Percentiles rank a stretch among this genome's conserved stretches.
Conservation (phyloP, 2,888 invertebrate species). For the Sericinus montela region DNA sequence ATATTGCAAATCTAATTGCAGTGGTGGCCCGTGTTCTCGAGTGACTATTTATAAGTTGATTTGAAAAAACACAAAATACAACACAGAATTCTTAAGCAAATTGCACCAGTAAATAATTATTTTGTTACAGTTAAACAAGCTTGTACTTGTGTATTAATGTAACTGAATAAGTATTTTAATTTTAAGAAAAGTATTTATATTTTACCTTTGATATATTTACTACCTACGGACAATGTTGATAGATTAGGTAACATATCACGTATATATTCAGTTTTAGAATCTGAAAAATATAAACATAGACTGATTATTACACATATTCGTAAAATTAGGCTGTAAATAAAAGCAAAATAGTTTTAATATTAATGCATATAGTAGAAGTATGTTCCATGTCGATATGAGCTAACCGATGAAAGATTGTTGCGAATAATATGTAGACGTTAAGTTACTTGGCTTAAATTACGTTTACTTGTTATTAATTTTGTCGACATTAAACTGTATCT, state of each 20-base stretch:
- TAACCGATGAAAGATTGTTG: not conserved
- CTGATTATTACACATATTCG: constrained; percentile 61
- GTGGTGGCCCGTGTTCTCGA: too few relatives aligned
- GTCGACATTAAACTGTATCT: not conserved
- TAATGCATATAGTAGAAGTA: constrained; percentile 31
- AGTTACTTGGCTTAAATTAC: constrained; percentile 13
- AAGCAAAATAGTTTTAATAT: constrained; percentile 28
- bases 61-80: too few relatives aligned
- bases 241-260: not conserved
- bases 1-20: too few relatives aligned
- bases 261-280: not conserved
- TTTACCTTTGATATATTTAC: too few relatives aligned
- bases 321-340: constrained; percentile 50
- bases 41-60: too few relatives aligned
- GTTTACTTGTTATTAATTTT: constrained; percentile 5
- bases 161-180: too few relatives aligned
- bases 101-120: too few relatives aligned
- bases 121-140: too few relatives aligned
- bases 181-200: too few relatives aligned
- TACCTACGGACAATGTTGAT: not conserved
- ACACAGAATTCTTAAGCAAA: too few relatives aligned
- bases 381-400: constrained; percentile 22
- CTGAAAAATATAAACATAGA: constrained; percentile 55
- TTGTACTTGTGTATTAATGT: too few relatives aligned
- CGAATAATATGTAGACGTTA: constrained; percentile 7